These are phyloP conservation scores for Orthonychiurus folsomi DNA, from an alignment of 2,888 invertebrate genomes.

Conservation along the genomic window DNA sequence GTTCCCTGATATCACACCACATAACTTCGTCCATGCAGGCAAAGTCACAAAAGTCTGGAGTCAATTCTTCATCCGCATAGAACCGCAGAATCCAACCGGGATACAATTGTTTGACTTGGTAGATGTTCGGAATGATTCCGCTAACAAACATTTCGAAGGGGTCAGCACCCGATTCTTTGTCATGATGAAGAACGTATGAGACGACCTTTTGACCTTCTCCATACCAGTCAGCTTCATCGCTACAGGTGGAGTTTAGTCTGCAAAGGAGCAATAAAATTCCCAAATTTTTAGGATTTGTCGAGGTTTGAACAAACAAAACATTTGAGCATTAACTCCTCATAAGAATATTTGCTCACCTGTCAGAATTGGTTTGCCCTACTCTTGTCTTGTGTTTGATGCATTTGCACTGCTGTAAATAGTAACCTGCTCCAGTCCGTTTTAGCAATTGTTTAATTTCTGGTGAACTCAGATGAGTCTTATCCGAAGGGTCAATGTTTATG, in stretches of 20 bases:
- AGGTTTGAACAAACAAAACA: too few relatives aligned
- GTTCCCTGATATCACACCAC: not conserved
- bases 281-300: too few relatives aligned
- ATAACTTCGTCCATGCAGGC: not conserved
- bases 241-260: not conserved
- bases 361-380: not conserved
- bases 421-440: not conserved
- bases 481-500: not conserved
- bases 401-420: not conserved
- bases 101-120: not conserved
- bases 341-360: not conserved
- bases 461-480: not conserved
- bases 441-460: not conserved
- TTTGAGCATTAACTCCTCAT: not conserved
- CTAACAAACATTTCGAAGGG: not conserved
- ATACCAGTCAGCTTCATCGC: not conserved
- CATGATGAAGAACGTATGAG: not conserved
- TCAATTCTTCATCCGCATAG: not conserved
- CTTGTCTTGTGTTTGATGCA: constrained; percentile 1
- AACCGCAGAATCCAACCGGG: not conserved
- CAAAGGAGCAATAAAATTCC: not conserved
- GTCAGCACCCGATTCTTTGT: not conserved
- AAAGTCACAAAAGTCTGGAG: not conserved
- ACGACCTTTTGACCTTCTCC: not conserved
- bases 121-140: not conserved